Evolutionary conservation across 2,113 vertebrate genomes (phyloP), one percentile per base, ranked within the genome.

Genomic region (Neopipo cinnamomea): DNA sequence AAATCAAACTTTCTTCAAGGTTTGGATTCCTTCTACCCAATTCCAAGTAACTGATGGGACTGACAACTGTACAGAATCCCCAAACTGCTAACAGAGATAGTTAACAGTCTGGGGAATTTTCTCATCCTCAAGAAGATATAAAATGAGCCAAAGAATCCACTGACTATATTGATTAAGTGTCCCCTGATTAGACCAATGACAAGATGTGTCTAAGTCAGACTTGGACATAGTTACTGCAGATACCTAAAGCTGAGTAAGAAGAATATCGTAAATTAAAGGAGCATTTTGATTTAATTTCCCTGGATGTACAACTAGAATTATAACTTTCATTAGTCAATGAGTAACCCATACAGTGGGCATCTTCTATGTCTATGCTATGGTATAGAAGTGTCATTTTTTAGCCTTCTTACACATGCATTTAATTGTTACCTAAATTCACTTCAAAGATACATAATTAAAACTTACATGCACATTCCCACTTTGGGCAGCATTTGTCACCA

Each of bases 391-490:
- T 71, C n/a, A 63, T 22, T 50, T 63, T 56, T 78, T 75, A 52
- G 11, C 25, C 19, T 85, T 31, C 47, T 91, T 35, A 50, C 7
- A 66, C 35, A 35, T 65, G 9, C 33, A 79, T 52, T 78, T 37
- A 80, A 63, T 37, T n/a, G 27, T 46, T 56, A 81, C 20, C 14
- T 39, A 61, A 66, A 74, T 53, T 59, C 5, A 24, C 14, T 86
- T 91, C 39, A 61, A 55, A 95, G 93, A 22, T 31, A 86, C 12
- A 33, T 49, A 73, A 67, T 56, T 67, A 50, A 92, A 83, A 98
- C 99, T 99, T 97, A 99, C 99, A 99, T 97, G 99, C 98, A 94
- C 99, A 99, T 90, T 99, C 98, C 99, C 99, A 99, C 96, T 98
- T 93, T 5, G 99, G 99, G 78, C 99, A 99, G 97, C 99, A 99